A percentile compares a stretch with the other conserved stretches of the same genome.
Conservation (phyloP, 2,797 vertebrate species). For the Arctocebus calabarensis region DNA sequence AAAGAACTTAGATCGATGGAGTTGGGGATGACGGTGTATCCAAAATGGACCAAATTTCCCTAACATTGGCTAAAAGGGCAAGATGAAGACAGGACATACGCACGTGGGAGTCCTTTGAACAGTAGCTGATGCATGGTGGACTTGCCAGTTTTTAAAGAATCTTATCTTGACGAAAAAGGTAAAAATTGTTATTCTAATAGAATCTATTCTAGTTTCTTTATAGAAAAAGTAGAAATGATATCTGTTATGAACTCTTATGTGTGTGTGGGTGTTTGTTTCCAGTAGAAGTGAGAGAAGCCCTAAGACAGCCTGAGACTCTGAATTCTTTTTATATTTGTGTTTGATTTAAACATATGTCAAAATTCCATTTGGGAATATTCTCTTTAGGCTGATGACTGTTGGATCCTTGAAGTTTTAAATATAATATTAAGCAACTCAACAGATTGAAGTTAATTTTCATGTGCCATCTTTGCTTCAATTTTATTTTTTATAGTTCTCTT, state of each 20-base stretch:
- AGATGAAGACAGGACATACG: background rate
- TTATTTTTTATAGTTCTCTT: constrained; percentile 7
- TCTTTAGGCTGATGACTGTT: background rate
- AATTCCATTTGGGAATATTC: background rate
- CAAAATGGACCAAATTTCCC: background rate
- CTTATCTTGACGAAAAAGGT: background rate
- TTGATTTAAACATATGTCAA: constrained; percentile 12
- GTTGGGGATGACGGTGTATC: background rate
- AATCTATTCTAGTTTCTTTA: background rate
- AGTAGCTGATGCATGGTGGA: background rate
- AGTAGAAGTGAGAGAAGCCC: background rate
- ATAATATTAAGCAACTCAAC: background rate
- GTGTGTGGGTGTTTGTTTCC: background rate
- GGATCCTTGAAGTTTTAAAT: constrained; percentile 27
- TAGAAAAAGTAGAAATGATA: constrained; percentile 2
- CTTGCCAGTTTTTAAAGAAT: background rate
- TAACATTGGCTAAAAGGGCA: background rate
- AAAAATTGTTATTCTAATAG: background rate
- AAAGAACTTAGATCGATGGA: background rate
- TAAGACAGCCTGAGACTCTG: background rate
- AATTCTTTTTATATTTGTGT: constrained; percentile 2
- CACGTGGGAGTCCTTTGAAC: background rate
- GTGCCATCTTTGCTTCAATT: background rate
- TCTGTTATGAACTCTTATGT: background rate
- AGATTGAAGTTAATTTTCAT: constrained; percentile 14